Conservation (phyloP, 2,797 vertebrate species). For the Antrozous pallidus region DNA sequence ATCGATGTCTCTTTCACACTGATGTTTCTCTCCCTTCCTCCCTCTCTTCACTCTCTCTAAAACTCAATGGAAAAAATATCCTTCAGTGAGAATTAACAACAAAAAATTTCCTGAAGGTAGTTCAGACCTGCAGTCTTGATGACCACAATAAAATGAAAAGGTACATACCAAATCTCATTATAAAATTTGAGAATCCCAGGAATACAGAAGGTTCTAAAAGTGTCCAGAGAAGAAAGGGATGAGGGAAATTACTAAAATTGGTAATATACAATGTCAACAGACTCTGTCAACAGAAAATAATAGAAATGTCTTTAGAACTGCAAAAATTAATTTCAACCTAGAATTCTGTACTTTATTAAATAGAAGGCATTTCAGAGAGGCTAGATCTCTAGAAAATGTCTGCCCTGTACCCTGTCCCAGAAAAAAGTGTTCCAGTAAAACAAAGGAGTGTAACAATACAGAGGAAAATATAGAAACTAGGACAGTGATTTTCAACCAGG, state of each 20-base stretch:
- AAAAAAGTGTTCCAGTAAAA: background rate
- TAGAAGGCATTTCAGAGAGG: background rate
- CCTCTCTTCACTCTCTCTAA: too few relatives aligned
- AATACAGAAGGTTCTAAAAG: background rate
- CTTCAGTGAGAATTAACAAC: background rate
- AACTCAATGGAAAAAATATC: too few relatives aligned
- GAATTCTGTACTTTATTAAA: background rate
- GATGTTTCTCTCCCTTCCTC: too few relatives aligned
- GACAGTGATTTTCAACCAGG: too few relatives aligned
- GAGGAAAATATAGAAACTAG: background rate
- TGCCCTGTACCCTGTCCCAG: background rate
- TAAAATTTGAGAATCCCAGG: background rate
- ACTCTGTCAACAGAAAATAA: background rate
- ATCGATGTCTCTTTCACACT: too few relatives aligned
- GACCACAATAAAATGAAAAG: background rate
- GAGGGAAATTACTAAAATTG: background rate
- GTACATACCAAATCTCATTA: background rate
- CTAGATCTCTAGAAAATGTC: background rate
- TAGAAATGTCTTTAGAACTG: background rate
- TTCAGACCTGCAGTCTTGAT: background rate
- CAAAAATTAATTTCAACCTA: constrained; percentile 22
- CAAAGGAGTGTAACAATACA: background rate
- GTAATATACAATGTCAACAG: background rate
- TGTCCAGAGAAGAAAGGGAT: background rate
- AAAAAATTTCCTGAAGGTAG: background rate